Conservation (phyloP, 2,888 invertebrate genomes). For the Deilephila elpenor region DNA sequence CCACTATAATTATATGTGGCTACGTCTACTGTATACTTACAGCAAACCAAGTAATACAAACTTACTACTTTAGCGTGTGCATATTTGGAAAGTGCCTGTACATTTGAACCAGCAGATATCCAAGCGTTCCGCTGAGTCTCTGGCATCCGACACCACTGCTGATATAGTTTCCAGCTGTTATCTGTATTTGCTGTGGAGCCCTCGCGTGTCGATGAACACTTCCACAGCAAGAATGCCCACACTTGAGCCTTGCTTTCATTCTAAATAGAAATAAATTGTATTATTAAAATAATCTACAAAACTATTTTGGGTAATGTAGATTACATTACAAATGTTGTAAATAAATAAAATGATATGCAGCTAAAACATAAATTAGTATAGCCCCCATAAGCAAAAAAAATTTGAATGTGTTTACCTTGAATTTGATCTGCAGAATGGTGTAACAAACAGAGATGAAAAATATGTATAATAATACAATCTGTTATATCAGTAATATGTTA, state of each 20-base stretch:
- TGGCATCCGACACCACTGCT: constrained; percentile 93
- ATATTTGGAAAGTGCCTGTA: constrained; percentile 88
- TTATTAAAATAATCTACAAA: background rate
- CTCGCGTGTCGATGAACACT: constrained; percentile 81
- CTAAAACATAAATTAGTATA: background rate
- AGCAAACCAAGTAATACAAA: constrained; percentile 37
- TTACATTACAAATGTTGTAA: no score
- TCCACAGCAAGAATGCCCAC: constrained; percentile 94
- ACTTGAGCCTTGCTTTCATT: constrained; percentile 92
- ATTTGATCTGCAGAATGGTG: background rate
- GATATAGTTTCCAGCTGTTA: constrained; percentile 92
- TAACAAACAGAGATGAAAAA: background rate
- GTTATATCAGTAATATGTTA: no score
- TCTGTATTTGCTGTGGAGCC: constrained; percentile 80
- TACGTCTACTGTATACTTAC: background rate
- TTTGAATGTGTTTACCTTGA: background rate
- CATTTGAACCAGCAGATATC: constrained; percentile 91
- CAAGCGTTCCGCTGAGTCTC: constrained; percentile 89
- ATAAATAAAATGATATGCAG: background rate
- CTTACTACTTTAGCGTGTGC: constrained; percentile 88
- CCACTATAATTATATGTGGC: background rate
- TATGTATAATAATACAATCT: no score
- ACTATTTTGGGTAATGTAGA: no score
- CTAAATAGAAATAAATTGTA: constrained; percentile 62
- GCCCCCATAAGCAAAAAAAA: background rate